Evolutionary conservation across 37 sponge, comb jelly and placozoan species (phyloP).

Genomic region (Chondrosia reniformis): DNA sequence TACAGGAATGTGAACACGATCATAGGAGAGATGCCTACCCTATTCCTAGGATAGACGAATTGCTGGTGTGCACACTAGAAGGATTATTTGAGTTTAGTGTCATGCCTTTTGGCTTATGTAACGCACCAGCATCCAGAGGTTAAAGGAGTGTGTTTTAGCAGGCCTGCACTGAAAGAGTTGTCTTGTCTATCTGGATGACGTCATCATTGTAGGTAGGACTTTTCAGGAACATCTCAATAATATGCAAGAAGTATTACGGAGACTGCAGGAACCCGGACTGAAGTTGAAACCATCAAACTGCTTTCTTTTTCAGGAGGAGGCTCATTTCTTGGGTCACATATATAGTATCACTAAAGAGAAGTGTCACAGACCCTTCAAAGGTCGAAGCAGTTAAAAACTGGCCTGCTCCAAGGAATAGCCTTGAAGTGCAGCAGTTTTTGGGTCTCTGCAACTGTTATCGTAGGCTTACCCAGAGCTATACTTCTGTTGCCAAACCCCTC

Average conservation of each 20-base stretch:
- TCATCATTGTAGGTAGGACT: conserved; percentile 19
- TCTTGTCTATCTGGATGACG: conserved; percentile 40
- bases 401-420: conserved; percentile 15
- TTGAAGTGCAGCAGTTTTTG: conserved; percentile 26
- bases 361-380: conserved; percentile 20
- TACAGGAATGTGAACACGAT: conserved; percentile 19
- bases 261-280: conserved; percentile 22
- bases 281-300: conserved; percentile 38
- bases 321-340: conserved; percentile 21
- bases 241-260: conserved; percentile 15
- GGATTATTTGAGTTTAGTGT: conserved; percentile 42
- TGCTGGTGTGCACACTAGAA: conserved; percentile 18
- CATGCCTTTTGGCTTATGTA: conserved; percentile 42
- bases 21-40: conserved; percentile 21
- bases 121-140: conserved; percentile 40
- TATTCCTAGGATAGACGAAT: conserved; percentile 17
- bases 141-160: conserved; percentile 31
- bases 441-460: conserved; percentile 32
- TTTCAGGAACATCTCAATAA: conserved; percentile 21
- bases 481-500: conserved; percentile 30
- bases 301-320: neutral
- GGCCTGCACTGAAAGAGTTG: conserved; percentile 27
- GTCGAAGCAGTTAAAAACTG: conserved; percentile 14
- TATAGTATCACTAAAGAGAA: conserved; percentile 25
- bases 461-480: conserved; percentile 7